Percentiles rank a stretch among this genome's conserved stretches.
Evolutionary conservation across 2,113 vertebrate genomes (phyloP).

Genomic region (Protobothrops mucrosquamatus): DNA sequence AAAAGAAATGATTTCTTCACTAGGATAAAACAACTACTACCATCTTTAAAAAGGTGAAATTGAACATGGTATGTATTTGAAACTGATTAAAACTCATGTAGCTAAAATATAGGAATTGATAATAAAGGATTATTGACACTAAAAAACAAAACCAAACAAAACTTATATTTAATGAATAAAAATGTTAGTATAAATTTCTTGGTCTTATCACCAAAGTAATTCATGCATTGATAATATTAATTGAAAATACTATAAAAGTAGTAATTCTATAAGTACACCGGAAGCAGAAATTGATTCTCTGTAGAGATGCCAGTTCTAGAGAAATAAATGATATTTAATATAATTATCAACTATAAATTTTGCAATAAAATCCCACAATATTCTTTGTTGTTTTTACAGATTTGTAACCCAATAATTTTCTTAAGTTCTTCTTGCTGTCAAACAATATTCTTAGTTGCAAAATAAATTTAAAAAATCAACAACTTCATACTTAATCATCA

Average conservation of each 20-base stretch:
- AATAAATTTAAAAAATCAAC: not conserved
- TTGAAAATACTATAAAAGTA: not conserved
- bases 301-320: not conserved
- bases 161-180: not conserved
- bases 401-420: not conserved
- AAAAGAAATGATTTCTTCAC: conserved; percentile 42
- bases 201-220: not conserved
- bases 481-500: conserved; percentile 28
- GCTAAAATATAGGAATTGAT: not conserved
- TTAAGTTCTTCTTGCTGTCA: not conserved
- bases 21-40: not conserved
- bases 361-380: not conserved
- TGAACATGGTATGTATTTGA: conserved; percentile 1
- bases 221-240: not conserved
- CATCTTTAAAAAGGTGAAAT: not conserved
- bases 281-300: not conserved
- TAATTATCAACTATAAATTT: not conserved
- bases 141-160: not conserved
- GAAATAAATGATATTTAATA: not conserved
- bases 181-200: not conserved
- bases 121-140: not conserved
- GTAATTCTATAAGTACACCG: not conserved
- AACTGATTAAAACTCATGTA: conserved; percentile 5
- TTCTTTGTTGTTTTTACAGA: not conserved
- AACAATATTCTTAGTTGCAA: conserved; percentile 43